Conservation (phyloP, 2,888 invertebrate genomes). For the Pyrochroa serraticornis region DNA sequence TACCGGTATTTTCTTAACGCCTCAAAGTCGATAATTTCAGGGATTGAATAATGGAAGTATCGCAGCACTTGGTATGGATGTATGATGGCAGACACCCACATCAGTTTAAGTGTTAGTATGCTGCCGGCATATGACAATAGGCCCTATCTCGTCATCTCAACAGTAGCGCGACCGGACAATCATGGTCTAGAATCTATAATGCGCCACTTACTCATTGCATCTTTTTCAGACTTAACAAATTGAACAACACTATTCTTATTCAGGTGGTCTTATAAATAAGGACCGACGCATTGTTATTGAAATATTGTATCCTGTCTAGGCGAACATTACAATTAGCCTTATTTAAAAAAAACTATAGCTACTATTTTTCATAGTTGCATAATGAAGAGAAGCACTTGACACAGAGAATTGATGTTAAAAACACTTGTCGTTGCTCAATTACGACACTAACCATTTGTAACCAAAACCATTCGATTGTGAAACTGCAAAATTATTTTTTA, state of each 20-base stretch:
- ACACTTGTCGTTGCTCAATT: too few relatives aligned
- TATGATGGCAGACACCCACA: conserved; percentile 28
- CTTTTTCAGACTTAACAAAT: conserved; percentile 16
- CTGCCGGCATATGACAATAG: conserved; percentile 42
- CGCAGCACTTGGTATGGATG: conserved; percentile 1
- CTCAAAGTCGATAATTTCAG: too few relatives aligned
- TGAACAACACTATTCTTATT: conserved; percentile 10
- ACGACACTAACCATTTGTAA: too few relatives aligned
- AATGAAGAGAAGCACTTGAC: too few relatives aligned
- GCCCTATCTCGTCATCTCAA: conserved; percentile 43
- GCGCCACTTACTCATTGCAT: conserved; percentile 38
- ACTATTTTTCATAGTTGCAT: too few relatives aligned
- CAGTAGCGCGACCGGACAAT: conserved; percentile 46
- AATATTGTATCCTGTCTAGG: not conserved
- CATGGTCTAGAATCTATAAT: conserved; percentile 49
- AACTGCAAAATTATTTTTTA: too few relatives aligned
- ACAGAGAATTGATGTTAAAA: too few relatives aligned
- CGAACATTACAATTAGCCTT: too few relatives aligned
- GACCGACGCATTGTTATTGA: conserved; percentile 5
- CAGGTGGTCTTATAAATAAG: conserved; percentile 8
- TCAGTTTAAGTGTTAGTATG: conserved; percentile 37
- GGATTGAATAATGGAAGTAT: conserved; percentile 1
- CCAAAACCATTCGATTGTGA: too few relatives aligned
- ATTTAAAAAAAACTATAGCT: too few relatives aligned
- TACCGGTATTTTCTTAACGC: too few relatives aligned